Evolutionary conservation across 1,140 invertebrate genomes (phyloP), one percentile per base, ranked within the genome.

Genomic region (Ostrea denselamellosa): DNA sequence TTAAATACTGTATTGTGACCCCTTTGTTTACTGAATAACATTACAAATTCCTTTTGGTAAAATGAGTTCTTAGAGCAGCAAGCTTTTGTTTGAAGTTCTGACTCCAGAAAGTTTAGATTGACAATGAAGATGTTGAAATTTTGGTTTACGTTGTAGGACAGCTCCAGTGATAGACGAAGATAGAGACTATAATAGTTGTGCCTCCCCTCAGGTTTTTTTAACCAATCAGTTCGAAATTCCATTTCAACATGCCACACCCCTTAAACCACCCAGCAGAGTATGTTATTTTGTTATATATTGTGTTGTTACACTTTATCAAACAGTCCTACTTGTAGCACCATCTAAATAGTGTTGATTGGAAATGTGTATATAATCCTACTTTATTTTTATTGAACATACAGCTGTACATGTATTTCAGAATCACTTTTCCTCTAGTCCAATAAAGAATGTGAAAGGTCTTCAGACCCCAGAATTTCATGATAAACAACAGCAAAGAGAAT

Each of bases 401-500:
- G 17, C 28, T 28, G 9, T 28, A 19, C 14, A 51, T 82, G 34
- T 71, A 83, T 89, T 89, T 65, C 86, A 89, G 88, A 89, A 56
- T 81, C 92, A 93, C 87, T 93, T 94, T 91, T 93, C 93, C 25
- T 94, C 93, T 68, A 94, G 93, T 92, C 93, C 93, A 10, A 94
- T 94, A 77, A 90, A 88, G 44, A 90, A 87, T 87, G 44, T 65
- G 77, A 85, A 86, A 82, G 84, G 83, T 19, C 77, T 89, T n/a
- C 25, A 83, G 56, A 86, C 90, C n/a, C 89, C 89, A 28, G 53
- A 90, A 51, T 77, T 44, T 58, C 53, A n/a, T 86, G 83, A 51
- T 17, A 86, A 58, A 89, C 88, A 54, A 87, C 90, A 19, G 84
- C 88, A 90, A n/a, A 84, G 88, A 28, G 91, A 90, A 54, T 89